Percentiles rank a stretch among this genome's conserved stretches.
phyloP scores from a whole-genome alignment of 64 coral and sea anemone species.

The Porites australiensis region DNA sequence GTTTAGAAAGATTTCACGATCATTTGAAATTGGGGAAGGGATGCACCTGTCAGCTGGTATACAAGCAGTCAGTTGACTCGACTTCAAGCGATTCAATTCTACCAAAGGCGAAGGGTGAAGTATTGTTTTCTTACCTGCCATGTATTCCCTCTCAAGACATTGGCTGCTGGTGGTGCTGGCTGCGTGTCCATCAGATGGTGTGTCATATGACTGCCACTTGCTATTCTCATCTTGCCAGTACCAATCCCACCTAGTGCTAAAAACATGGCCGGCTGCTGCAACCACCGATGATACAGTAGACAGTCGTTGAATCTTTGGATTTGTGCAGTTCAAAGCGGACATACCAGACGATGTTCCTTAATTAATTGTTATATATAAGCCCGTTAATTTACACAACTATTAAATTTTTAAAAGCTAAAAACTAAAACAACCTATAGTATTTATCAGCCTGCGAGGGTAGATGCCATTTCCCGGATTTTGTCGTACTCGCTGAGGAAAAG shows the following conservation, averaged over 20 bases:
- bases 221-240: too few relatives aligned
- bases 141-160: not conserved
- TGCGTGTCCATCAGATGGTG: conserved; percentile 65
- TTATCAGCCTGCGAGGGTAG: too few relatives aligned
- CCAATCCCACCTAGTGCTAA: not conserved
- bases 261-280: conserved; percentile 78
- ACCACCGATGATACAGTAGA: conserved; percentile 81
- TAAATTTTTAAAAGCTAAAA: too few relatives aligned
- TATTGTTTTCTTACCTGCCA: conserved; percentile 7
- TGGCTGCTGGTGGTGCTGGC: conserved; percentile 52
- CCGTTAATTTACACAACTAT: not conserved
- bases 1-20: too few relatives aligned
- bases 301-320: conserved; percentile 33
- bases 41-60: too few relatives aligned
- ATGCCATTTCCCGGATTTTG: too few relatives aligned
- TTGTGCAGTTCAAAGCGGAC: not conserved
- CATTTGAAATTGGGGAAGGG: too few relatives aligned
- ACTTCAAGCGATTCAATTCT: too few relatives aligned
- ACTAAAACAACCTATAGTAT: too few relatives aligned
- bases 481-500: too few relatives aligned
- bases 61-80: too few relatives aligned
- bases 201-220: conserved; percentile 53
- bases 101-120: too few relatives aligned
- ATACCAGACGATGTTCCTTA: not conserved
- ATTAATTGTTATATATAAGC: not conserved